Conservation (phyloP, 2,888 invertebrate species). For the Sepioteuthis lessoniana region DNA sequence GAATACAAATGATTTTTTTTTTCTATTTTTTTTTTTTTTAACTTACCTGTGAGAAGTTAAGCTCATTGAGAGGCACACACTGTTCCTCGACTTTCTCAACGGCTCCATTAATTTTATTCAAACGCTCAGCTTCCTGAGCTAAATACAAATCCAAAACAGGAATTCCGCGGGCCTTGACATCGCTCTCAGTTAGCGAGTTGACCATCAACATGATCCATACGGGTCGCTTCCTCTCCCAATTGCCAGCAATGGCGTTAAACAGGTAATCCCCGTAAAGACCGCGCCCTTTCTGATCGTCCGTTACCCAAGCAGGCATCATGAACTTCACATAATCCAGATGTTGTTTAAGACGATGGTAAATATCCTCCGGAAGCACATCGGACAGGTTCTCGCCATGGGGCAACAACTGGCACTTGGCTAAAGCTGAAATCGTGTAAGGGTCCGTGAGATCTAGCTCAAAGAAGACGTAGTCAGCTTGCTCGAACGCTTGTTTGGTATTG, state of each 20-base stretch:
- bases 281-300: slow-evolving; percentile 72
- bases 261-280: slow-evolving; percentile 77
- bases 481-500: slow-evolving; percentile 77
- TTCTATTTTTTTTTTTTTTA: not conserved
- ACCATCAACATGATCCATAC: slow-evolving; percentile 79
- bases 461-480: slow-evolving; percentile 76
- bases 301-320: slow-evolving; percentile 76
- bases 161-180: slow-evolving; percentile 75
- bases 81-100: slow-evolving; percentile 79
- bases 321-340: slow-evolving; percentile 76
- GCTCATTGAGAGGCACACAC: slow-evolving; percentile 78
- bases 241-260: slow-evolving; percentile 77
- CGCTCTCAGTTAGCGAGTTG: slow-evolving; percentile 77
- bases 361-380: slow-evolving; percentile 75
- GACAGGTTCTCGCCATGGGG: slow-evolving; percentile 73
- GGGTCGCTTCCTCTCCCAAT: slow-evolving; percentile 78
- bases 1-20: not conserved
- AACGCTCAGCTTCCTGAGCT: slow-evolving; percentile 77
- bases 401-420: slow-evolving; percentile 77
- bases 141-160: slow-evolving; percentile 78
- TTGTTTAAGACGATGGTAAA: slow-evolving; percentile 76
- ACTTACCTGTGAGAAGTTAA: slow-evolving; percentile 77
- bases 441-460: slow-evolving; percentile 79
- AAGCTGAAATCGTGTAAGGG: slow-evolving; percentile 75
- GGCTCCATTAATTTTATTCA: slow-evolving; percentile 76